Percentiles rank a stretch among this genome's conserved stretches.
These are phyloP conservation scores for Phengaris alcon DNA, from an alignment of 2,888 invertebrate genomes.

Conservation along the genomic window DNA sequence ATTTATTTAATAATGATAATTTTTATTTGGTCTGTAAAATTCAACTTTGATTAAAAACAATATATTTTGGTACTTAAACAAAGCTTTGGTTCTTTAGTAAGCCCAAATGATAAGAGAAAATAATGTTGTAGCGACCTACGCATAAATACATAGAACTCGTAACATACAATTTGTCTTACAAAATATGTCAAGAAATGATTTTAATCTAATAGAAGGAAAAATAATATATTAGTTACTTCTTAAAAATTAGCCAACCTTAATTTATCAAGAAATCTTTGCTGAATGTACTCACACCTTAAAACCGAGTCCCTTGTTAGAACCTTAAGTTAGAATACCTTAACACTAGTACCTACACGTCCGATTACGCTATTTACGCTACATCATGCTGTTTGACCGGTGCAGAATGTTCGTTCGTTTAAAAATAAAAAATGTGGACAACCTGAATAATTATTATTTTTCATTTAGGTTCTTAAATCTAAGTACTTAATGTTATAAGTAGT, in stretches of 20 bases:
- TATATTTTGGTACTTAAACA: too few relatives aligned
- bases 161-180: too few relatives aligned
- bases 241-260: neutral
- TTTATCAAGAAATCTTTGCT: slow-evolving; percentile 2
- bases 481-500: neutral
- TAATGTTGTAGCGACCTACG: too few relatives aligned
- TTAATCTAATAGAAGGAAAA: neutral
- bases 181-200: too few relatives aligned
- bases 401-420: slow-evolving; percentile 12
- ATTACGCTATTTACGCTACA: neutral
- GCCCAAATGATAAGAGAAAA: too few relatives aligned
- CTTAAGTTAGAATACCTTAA: slow-evolving; percentile 52
- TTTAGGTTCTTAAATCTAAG: neutral
- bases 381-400: neutral
- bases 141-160: too few relatives aligned
- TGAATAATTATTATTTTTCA: neutral
- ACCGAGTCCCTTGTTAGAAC: slow-evolving; percentile 56
- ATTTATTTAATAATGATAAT: too few relatives aligned
- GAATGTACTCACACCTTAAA: slow-evolving; percentile 44
- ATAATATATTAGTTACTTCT: neutral
- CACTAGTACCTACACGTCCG: slow-evolving; percentile 43
- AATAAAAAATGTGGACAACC: neutral
- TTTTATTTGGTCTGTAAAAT: too few relatives aligned
- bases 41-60: too few relatives aligned
- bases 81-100: too few relatives aligned